These are phyloP conservation scores for Sepiola atlantica DNA, from an alignment of 2,888 invertebrate species.

Conservation along the genomic window DNA sequence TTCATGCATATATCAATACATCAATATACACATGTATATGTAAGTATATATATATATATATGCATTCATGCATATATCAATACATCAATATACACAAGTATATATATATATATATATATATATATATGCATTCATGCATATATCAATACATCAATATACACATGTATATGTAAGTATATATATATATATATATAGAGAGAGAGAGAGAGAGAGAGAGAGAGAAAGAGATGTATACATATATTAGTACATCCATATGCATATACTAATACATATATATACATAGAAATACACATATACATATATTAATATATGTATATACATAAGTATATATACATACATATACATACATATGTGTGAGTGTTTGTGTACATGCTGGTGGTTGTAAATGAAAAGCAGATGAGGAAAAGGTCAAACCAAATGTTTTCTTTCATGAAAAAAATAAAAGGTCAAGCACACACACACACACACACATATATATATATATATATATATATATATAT, in stretches of 20 bases:
- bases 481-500: constrained; percentile 33
- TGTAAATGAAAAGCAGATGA: not conserved
- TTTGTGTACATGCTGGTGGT: not conserved
- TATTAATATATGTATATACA: too few relatives aligned
- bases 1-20: too few relatives aligned
- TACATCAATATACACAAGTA: too few relatives aligned
- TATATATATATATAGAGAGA: not conserved
- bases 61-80: too few relatives aligned
- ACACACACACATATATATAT: not conserved
- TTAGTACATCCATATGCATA: too few relatives aligned
- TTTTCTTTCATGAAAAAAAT: not conserved
- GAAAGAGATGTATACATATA: not conserved
- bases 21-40: not conserved
- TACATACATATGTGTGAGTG: not conserved
- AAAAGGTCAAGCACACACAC: not conserved
- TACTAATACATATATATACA: not conserved
- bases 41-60: not conserved
- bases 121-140: not conserved
- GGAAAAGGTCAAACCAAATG: not conserved
- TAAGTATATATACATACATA: not conserved
- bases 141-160: too few relatives aligned
- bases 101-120: not conserved
- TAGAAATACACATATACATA: not conserved
- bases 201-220: not conserved
- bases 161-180: not conserved